phyloP scores from a whole-genome alignment of 2,797 vertebrate genomes.

The Alauda arvensis region DNA sequence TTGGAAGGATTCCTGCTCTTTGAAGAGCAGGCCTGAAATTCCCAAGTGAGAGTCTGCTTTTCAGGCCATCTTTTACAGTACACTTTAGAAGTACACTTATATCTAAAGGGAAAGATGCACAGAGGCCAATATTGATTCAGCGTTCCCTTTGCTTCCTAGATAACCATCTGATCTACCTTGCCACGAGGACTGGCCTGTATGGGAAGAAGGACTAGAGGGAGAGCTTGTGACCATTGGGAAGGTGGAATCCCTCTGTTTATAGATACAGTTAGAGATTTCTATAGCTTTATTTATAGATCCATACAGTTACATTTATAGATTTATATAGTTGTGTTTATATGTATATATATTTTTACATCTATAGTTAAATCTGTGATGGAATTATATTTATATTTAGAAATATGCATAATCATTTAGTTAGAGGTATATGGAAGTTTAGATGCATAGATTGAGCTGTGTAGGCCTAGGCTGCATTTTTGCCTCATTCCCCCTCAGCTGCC shows the following conservation, averaged over 20 bases:
- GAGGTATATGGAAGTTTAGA: neutral
- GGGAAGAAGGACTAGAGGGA: no score
- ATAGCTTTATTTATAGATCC: neutral
- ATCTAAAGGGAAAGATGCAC: no score
- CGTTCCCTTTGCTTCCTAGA: neutral
- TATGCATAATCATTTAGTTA: rapidly evolving
- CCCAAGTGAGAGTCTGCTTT: neutral
- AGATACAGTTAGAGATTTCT: neutral
- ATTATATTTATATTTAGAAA: neutral
- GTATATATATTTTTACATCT: neutral
- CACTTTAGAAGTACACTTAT: neutral
- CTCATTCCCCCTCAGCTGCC: rapidly evolving
- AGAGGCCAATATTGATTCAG: neutral
- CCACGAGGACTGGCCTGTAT: neutral
- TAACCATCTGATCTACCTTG: neutral
- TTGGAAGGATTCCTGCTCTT: neutral
- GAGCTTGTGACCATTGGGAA: neutral
- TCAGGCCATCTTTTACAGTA: neutral
- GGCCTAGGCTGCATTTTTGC: neutral
- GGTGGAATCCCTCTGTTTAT: neutral
- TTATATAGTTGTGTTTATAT: neutral
- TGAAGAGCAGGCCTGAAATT: neutral
- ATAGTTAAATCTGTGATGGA: no score
- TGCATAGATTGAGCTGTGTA: neutral
- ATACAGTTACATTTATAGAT: neutral